Evolutionary conservation across 2,888 invertebrate genomes (phyloP).

Genomic region (Drosophila paucipuncta): DNA sequence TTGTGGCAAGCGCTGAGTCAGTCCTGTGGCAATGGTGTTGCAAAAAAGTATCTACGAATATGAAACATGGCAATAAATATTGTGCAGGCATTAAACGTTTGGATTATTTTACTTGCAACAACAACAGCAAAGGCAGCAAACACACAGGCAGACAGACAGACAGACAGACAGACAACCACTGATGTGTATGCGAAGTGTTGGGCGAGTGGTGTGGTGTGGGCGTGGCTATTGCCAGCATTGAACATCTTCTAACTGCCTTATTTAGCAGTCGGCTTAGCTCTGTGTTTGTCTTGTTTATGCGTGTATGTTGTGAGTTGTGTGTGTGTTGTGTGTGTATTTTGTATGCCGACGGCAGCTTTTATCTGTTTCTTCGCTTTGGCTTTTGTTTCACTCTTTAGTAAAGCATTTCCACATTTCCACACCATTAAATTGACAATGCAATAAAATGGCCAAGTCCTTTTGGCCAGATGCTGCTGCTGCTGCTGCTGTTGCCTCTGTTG

Average conservation of each 20-base stretch:
- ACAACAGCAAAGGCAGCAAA: conserved; percentile 10
- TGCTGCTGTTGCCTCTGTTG: conserved; percentile 23
- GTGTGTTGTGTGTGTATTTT: conserved; percentile 20
- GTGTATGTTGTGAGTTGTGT: conserved; percentile 14
- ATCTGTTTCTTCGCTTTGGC: conserved; percentile 19
- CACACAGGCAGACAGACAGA: conserved; percentile 8
- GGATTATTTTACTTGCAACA: conserved; percentile 68
- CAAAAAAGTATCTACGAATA: conserved; percentile 71
- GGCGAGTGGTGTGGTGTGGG: conserved; percentile 14
- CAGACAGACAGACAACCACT: conserved; percentile 20
- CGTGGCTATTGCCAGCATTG: conserved; percentile 52
- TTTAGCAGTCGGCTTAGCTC: conserved; percentile 67
- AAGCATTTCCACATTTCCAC: conserved; percentile 74
- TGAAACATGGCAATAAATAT: conserved; percentile 82
- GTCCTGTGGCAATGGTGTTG: conserved; percentile 39
- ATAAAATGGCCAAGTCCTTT: conserved; percentile 64
- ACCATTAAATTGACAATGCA: conserved; percentile 82
- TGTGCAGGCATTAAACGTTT: conserved; percentile 81
- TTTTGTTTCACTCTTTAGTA: conserved; percentile 50
- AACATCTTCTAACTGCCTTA: conserved; percentile 72
- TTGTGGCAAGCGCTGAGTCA: conserved; percentile 31
- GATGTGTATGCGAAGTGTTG: conserved; percentile 29
- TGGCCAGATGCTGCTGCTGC: conserved; percentile 60
- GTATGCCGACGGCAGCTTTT: conserved; percentile 41
- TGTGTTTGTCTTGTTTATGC: conserved; percentile 61